These are phyloP conservation scores for Aramus guarauna DNA, from an alignment of 2,113 vertebrate genomes.

Conservation along the genomic window DNA sequence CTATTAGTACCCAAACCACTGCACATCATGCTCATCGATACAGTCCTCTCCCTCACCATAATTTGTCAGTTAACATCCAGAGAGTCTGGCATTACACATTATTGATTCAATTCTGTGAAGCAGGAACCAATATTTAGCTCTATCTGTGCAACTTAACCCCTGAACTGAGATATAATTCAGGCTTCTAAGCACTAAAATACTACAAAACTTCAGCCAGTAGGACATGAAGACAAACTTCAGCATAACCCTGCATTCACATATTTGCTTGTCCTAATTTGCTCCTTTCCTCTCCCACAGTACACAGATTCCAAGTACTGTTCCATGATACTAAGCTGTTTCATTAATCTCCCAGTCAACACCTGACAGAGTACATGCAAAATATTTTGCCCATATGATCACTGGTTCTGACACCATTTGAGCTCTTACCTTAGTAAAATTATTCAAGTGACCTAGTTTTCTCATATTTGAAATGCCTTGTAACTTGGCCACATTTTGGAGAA, in stretches of 20 bases:
- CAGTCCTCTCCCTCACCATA: background rate
- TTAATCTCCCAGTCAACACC: background rate
- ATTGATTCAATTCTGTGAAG: background rate
- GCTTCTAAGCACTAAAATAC: background rate
- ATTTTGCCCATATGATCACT: background rate
- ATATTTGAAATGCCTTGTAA: conserved; percentile 93
- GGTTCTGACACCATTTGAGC: background rate
- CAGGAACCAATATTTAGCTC: background rate
- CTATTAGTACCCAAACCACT: background rate
- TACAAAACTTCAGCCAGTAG: background rate
- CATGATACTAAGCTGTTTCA: background rate
- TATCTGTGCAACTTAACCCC: background rate
- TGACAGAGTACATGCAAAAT: background rate
- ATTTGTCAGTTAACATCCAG: background rate
- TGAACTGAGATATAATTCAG: background rate
- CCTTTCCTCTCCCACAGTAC: background rate
- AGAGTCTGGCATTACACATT: background rate
- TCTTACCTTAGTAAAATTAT: conserved; percentile 95
- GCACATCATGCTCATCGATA: background rate
- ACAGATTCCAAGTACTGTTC: background rate
- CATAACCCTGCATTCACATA: background rate
- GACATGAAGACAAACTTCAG: background rate
- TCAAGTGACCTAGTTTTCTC: conserved; percentile 94
- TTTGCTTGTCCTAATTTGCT: background rate
- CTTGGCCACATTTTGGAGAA: conserved; percentile 95